Percentiles rank a stretch among this genome's conserved stretches.
Evolutionary conservation across 2,113 vertebrate species (phyloP).

Genomic region (Clupea harengus): DNA sequence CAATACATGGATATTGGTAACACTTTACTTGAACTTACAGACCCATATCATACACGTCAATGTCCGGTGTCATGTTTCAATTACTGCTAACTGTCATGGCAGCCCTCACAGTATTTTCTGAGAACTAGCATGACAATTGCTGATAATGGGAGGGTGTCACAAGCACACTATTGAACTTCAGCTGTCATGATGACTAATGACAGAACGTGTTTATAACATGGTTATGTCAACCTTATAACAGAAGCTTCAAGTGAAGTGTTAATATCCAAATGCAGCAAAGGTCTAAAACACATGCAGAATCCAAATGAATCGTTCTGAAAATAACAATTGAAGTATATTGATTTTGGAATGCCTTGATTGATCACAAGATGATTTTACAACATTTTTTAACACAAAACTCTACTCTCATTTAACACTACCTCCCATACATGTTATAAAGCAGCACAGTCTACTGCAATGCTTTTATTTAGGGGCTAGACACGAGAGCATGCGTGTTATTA

Average conservation of each 20-base stretch:
- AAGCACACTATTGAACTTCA: background rate
- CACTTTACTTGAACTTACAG: background rate
- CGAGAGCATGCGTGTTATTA: background rate
- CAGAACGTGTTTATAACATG: background rate
- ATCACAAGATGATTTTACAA: too few relatives aligned
- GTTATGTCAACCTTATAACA: background rate
- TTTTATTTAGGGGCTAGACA: background rate
- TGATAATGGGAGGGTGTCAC: background rate
- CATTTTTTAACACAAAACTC: background rate
- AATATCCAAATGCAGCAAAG: background rate
- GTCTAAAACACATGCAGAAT: background rate
- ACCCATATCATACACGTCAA: background rate
- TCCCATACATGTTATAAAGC: too few relatives aligned
- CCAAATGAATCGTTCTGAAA: background rate
- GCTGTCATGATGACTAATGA: background rate
- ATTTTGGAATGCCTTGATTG: background rate
- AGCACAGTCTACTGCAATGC: too few relatives aligned
- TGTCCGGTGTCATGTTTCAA: too few relatives aligned
- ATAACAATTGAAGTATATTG: background rate
- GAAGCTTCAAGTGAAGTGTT: background rate
- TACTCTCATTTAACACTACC: background rate
- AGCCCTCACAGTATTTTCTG: too few relatives aligned
- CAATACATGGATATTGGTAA: background rate
- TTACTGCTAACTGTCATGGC: too few relatives aligned
- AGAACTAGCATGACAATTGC: background rate